Evolutionary conservation across 2,797 vertebrate genomes (phyloP).

Genomic region (Anas bahamensis): DNA sequence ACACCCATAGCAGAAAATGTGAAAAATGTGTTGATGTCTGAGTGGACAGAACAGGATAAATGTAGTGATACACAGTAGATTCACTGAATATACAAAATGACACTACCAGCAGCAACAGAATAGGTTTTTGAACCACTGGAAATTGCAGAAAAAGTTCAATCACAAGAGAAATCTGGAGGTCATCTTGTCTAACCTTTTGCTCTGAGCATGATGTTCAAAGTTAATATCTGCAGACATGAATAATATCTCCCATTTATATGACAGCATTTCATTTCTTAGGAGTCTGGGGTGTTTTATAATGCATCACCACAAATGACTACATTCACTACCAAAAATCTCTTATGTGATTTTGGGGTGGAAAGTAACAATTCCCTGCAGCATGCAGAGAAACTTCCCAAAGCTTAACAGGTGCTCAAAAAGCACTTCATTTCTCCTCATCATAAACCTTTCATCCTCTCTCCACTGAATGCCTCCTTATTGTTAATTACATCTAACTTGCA

Average conservation of each 20-base stretch:
- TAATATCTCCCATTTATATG: not conserved
- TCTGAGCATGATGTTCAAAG: not conserved
- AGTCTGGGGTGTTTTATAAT: not conserved
- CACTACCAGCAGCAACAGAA: not conserved
- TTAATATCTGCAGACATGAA: not conserved
- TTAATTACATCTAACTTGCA: not conserved
- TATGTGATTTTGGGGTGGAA: not conserved
- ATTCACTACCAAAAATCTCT: not conserved
- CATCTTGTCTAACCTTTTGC: not conserved
- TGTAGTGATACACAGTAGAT: not conserved
- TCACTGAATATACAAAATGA: not conserved
- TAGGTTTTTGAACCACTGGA: not conserved
- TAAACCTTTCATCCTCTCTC: not conserved
- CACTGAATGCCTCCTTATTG: not conserved
- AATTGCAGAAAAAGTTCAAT: not conserved
- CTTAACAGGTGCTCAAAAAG: not conserved
- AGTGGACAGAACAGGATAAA: not conserved
- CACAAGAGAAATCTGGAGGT: not conserved
- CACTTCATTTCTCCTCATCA: not conserved
- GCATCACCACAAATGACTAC: not conserved
- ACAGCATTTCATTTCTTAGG: not conserved
- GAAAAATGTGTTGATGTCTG: not conserved
- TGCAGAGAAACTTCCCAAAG: not conserved
- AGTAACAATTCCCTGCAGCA: accelerated
- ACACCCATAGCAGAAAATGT: too few relatives aligned